Evolutionary conservation across 2,113 vertebrate species (phyloP).

Genomic region (Athene noctua): DNA sequence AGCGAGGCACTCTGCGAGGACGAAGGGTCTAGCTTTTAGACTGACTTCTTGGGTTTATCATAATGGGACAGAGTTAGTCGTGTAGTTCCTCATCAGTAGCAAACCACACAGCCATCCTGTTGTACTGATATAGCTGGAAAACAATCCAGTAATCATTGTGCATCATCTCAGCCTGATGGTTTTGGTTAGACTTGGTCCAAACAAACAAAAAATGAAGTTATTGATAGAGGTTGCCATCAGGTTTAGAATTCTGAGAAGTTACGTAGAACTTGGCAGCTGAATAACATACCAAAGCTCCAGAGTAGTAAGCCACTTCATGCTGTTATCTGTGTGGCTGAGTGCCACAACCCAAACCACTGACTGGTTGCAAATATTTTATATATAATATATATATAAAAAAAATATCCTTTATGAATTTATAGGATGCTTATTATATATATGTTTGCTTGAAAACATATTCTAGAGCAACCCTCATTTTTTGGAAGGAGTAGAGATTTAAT

Average conservation of each 20-base stretch:
- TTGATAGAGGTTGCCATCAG: no score
- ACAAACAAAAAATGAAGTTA: background rate
- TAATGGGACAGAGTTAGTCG: background rate
- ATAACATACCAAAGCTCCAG: background rate
- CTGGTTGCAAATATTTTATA: background rate
- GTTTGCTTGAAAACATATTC: background rate
- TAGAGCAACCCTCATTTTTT: background rate
- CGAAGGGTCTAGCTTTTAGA: background rate
- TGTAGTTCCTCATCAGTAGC: background rate
- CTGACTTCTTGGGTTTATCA: no score
- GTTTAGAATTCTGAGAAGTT: background rate
- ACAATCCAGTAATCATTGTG: background rate
- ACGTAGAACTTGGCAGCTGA: background rate
- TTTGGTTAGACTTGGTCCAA: background rate
- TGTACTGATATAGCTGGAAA: background rate
- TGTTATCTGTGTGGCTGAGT: background rate
- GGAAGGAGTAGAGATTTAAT: background rate
- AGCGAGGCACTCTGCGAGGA: accelerated
- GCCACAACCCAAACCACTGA: no score
- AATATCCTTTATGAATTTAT: background rate
- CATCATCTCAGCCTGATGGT: background rate
- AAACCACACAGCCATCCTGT: no score
- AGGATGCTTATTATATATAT: no score
- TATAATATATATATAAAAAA: background rate
- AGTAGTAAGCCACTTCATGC: background rate